Percentiles rank a stretch among this genome's conserved stretches.
Conservation (phyloP, 2,797 vertebrate species). For the Chlorospingus flavigularis region DNA sequence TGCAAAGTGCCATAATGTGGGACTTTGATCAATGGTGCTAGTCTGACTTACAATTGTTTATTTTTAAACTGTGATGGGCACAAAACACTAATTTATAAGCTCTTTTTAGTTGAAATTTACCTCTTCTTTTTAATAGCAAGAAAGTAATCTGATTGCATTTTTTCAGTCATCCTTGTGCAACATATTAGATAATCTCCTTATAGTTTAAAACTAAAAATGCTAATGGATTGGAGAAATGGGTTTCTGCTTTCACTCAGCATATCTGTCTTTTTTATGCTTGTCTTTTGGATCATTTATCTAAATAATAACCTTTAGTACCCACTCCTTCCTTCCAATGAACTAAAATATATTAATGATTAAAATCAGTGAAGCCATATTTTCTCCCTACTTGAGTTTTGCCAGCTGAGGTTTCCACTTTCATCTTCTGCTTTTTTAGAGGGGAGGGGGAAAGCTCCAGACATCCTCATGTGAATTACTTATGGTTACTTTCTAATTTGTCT, state of each 20-base stretch:
- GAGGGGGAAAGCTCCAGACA: neutral
- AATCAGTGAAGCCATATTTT: neutral
- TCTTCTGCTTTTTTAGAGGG: neutral
- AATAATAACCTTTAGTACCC: conserved; percentile 41
- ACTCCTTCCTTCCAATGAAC: conserved; percentile 37
- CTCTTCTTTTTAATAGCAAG: conserved; percentile 22
- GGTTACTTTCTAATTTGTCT: neutral
- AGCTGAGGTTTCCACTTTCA: neutral
- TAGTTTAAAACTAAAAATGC: conserved; percentile 41
- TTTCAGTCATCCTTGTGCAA: neutral
- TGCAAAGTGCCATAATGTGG: neutral
- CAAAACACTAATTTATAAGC: conserved; percentile 62
- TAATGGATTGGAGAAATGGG: conserved; percentile 39
- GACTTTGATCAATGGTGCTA: conserved; percentile 30
- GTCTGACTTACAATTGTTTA: conserved; percentile 42
- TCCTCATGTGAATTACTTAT: neutral
- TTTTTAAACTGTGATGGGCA: conserved; percentile 40
- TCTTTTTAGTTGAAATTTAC: conserved; percentile 10
- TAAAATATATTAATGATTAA: neutral
- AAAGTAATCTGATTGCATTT: conserved; percentile 22
- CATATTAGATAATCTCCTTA: conserved; percentile 16
- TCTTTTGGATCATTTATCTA: conserved; percentile 50
- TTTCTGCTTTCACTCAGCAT: conserved; percentile 36
- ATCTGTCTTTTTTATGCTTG: conserved; percentile 62
- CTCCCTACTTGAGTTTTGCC: neutral